phyloP scores from a whole-genome alignment of 2,113 vertebrate species.

The Rhinopomastus cyanomelas region DNA sequence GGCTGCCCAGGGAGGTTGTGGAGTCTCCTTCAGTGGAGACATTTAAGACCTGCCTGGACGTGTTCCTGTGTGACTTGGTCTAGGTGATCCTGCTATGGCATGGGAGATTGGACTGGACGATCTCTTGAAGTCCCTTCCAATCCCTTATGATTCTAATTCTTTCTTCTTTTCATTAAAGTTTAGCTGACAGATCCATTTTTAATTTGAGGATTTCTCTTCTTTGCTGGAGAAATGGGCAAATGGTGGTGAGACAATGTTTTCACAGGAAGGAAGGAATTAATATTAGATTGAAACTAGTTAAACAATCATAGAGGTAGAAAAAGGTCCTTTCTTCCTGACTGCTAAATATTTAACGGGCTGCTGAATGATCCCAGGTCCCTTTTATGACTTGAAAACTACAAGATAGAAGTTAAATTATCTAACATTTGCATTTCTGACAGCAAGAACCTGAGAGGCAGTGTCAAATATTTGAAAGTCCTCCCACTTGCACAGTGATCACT shows the following conservation, averaged over 20 bases:
- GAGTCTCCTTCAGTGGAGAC: too few species aligned
- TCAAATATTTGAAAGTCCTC: constrained; percentile 38
- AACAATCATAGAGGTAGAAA: neutral
- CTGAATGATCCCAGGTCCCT: constrained; percentile 12
- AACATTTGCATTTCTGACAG: constrained; percentile 31
- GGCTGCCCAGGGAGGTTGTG: too few species aligned
- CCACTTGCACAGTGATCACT: neutral
- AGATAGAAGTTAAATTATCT: constrained; percentile 15
- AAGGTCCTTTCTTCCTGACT: neutral
- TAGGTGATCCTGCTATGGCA: too few species aligned
- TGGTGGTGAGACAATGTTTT: neutral
- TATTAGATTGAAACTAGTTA: neutral
- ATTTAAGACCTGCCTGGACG: too few species aligned
- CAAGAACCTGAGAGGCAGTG: constrained; percentile 13
- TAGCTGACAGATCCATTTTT: neutral
- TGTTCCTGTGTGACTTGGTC: too few species aligned
- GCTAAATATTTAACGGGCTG: constrained; percentile 18
- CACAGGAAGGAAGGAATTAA: neutral
- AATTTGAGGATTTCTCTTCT: neutral
- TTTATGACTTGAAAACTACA: constrained; percentile 7
- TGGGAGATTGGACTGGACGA: too few species aligned
- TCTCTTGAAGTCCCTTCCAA: too few species aligned
- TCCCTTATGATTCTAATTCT: neutral
- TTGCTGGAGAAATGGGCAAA: neutral
- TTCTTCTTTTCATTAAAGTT: neutral